phyloP scores from a whole-genome alignment of 2,113 vertebrate genomes.

The Tragelaphus scriptus region DNA sequence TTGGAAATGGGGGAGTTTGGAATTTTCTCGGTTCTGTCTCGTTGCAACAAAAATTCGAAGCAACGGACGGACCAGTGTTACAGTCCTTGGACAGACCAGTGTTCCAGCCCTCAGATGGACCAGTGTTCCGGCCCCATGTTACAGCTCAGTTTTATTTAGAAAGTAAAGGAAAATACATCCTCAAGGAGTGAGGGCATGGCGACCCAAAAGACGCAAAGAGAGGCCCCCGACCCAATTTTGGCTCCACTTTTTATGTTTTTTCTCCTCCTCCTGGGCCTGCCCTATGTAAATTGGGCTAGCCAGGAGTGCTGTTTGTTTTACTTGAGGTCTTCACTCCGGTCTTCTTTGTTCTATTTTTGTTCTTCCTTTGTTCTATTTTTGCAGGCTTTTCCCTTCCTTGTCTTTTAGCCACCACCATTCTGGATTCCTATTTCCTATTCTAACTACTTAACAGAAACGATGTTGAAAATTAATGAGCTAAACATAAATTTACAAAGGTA shows the following conservation, averaged over 20 bases:
- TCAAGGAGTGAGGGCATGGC: not conserved
- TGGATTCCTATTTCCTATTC: not conserved
- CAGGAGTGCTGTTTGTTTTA: not conserved
- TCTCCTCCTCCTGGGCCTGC: not conserved
- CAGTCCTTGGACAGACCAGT: not conserved
- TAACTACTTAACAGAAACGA: not conserved
- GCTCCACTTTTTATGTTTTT: not conserved
- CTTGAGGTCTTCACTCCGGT: not conserved
- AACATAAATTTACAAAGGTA: not conserved
- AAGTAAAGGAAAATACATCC: not conserved
- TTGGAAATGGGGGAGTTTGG: not conserved
- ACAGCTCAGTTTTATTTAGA: not conserved
- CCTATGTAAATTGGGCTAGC: not conserved
- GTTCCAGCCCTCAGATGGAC: not conserved
- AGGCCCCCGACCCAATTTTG: not conserved
- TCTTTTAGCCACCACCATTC: not conserved
- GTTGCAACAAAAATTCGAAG: not conserved
- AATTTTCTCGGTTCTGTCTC: not conserved
- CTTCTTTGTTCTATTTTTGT: not conserved
- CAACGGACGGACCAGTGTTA: fast-evolving
- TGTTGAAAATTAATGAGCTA: not conserved
- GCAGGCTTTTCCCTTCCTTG: not conserved
- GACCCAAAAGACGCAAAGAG: not conserved
- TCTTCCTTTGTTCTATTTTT: not conserved
- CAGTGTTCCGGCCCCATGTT: not conserved